Evolutionary conservation across 37 sponge, comb jelly and placozoan genomes (phyloP), one percentile per base, ranked within the genome.

Genomic region (Halichondria panicea): DNA sequence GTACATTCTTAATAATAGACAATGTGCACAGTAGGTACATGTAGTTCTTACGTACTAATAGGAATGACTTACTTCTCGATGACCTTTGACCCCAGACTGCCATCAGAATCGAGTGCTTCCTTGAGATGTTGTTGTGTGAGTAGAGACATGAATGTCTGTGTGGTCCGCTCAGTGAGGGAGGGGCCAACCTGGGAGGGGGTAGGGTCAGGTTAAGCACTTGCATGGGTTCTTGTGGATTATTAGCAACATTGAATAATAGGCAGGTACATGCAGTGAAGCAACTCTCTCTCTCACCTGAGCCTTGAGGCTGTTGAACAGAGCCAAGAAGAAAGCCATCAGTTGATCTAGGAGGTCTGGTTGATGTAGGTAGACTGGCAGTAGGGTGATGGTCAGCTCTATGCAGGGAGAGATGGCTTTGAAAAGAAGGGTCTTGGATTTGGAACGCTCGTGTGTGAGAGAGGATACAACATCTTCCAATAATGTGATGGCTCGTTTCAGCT

Each of bases 11-110:
- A 48, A 48, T 48, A 48, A 19, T 21, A 15, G 35, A 63, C 13
- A 84, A 4, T 43, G 56, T 9, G n/a, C 8, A 62, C 8, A 25
- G 54, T n/a, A 74, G 61, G 27, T n/a, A 74, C 22, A 35, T 55
- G 53, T 35, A n/a, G n/a, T n/a, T n/a, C n/a, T n/a, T n/a, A n/a
- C n/a, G n/a, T n/a, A n/a, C n/a, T n/a, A n/a, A n/a, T n/a, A n/a
- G n/a, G n/a, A n/a, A n/a, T 5, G 5, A 56, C 87, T 72, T 37
- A 92, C 93, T 88, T 95, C 63, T 91, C 88, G 13, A 91, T 81
- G 55, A 91, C 88, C 22, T 73, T 41, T 42, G 58, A 72, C 12
- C 88, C 83, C 18, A 78, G 44, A 31, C 82, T 80, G 34, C 68
- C 67, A 43, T 76, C 83, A 4, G 68, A 54, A 40, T 41, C 18